Base-by-base conservation (phyloP, 2,113 vertebrate species). In the Pontoporia blainvillei region DNA sequence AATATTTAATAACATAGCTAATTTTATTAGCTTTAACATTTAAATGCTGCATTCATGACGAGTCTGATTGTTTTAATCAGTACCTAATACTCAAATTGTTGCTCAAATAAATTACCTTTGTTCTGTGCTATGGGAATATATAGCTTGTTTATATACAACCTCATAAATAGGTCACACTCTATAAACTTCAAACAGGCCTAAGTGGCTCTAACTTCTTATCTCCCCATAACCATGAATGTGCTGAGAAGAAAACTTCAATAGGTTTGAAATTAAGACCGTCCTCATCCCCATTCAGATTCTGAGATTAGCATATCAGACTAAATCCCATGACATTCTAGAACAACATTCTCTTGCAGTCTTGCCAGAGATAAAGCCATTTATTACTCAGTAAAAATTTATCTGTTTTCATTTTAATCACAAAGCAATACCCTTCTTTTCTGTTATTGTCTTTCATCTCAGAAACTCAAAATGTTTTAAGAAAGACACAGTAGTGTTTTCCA, bases 381-480 rank as follows among this genome's bases (percentile, higher is more conserved):
- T 86, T 89, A 62, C 39, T 91, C n/a, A 81, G 54, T 36, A 85
- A 92, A 93, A 95, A 91, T 44, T 34, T 76, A 78, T 96, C 91
- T 85, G 29, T 93, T 96, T 94, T 90, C 44, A 85, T 85, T 96
- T 93, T 46, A 79, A 91, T 82, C 71, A 88, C 83, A 95, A 96
- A 96, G 46, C n/a, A 96, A 85, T 95, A 85, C 91, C 5, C 97
- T 93, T 96, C 79, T 93, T 91, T 92, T 57, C 6, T 66, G 0
- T 57, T 71, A 79, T 13, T 85, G 59, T 81, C 73, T 96, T 97
- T 95, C 52, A 91, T 94, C 75, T 95, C 73, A 82, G 66, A 62
- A 90, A 79, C 54, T 91, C 23, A 73, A 72, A 91, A 25, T 86
- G 54, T 54, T 94, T 95, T 95, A 86, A 41, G 69, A 85, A 96